A percentile compares a stretch with the other conserved stretches of the same genome.
phyloP scores from a whole-genome alignment of 1,140 invertebrate genomes.

The Propsilocerus akamusi region DNA sequence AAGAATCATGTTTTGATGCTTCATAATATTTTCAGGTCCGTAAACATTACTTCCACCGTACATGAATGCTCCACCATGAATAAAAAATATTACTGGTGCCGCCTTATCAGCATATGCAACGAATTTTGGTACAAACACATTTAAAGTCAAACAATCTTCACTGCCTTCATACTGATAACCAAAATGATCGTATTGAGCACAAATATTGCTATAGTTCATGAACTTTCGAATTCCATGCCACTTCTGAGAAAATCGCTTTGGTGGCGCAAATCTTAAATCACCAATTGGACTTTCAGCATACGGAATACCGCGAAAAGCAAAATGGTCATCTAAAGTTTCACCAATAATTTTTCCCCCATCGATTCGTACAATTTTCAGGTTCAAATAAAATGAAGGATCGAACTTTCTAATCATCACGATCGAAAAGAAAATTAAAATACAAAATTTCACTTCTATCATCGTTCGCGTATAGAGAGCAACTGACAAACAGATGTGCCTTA shows the following conservation, averaged over 20 bases:
- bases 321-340: slow-evolving; percentile 10
- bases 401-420: background rate
- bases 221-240: background rate
- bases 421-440: background rate
- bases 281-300: too few relatives aligned
- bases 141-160: slow-evolving; percentile 37
- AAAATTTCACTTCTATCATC: background rate
- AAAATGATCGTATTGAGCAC: slow-evolving; percentile 6
- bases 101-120: slow-evolving; percentile 7
- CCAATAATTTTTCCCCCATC: slow-evolving; percentile 11
- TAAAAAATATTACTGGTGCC: slow-evolving; percentile 15
- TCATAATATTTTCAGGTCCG: slow-evolving; percentile 5
- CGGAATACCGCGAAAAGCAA: slow-evolving; percentile 21
- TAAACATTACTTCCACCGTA: slow-evolving; percentile 22
- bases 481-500: too few relatives aligned
- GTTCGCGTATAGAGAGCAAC: too few relatives aligned
- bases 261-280: slow-evolving; percentile 16
- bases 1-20: slow-evolving; percentile 19
- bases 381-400: background rate
- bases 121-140: slow-evolving; percentile 28
- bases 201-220: slow-evolving; percentile 6
- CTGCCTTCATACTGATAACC: slow-evolving; percentile 12
- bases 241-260: background rate
- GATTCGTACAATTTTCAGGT: slow-evolving; percentile 8
- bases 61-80: slow-evolving; percentile 20